Base-by-base conservation (phyloP, 2,113 vertebrate species). In the Archilochus colubris region DNA sequence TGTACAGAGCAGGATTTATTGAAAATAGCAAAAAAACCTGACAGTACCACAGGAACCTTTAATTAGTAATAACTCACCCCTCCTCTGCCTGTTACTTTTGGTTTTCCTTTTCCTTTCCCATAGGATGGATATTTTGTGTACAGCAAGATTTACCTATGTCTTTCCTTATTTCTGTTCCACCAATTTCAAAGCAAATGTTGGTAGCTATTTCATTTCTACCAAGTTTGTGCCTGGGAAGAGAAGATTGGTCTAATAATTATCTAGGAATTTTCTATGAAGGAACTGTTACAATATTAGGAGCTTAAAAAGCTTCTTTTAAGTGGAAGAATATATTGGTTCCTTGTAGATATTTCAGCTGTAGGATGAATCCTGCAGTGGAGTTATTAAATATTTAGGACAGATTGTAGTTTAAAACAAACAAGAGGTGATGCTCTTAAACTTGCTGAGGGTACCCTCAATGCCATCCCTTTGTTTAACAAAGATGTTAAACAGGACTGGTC, bases 61-160 rank as follows among this genome's bases (percentile, higher is more conserved):
- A 9, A 67, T 81, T 64, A 46, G 38, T 28, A 12, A 3, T 23
- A 43, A 25, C 14, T 74, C 16, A 53, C 11, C 6, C 6, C 7
- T 74, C 1, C 4, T 55, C 10, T 36, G 2, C 44, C 20, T 4
- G 0, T 33, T 83, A 3, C 15, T 10, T 70, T 58, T 1, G 0
- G 68, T 80, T 81, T 53, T 22, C 9, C 5, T 70, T 89, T 86
- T 57, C 12, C 5, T 22, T 73, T 58, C 19, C 31, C 6, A 2
- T 36, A 19, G 72, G 19, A 48, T 43, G 5, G 4, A 9, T 70
- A 8, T 6, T 61, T 90, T 81, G 5, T 70, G 28, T 66, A 27
- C 24, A 69, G 7, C 4, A 68, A 63, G 13, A 38, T 80, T 50
- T 82, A n/a, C 8, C 10, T 25, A 0, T 33, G 12, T 59, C 7